Evolutionary conservation across 2,888 invertebrate species (phyloP), one percentile per base, ranked within the genome.

Genomic region (Gandaritis pyraliata): DNA sequence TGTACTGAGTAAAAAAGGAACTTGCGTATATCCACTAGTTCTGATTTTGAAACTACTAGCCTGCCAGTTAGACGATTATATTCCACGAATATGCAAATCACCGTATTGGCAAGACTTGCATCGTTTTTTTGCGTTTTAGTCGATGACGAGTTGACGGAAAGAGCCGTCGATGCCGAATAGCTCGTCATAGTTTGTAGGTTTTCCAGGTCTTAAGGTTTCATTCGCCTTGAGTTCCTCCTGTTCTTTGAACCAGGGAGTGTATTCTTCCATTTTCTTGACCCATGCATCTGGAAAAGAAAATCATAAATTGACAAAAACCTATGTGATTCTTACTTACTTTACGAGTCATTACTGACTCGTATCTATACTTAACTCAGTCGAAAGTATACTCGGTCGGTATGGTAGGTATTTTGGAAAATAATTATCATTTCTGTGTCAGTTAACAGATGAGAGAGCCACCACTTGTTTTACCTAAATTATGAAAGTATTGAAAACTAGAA

Each of bases 81-180:
- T 54, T 54, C 59, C 49, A 59, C 43, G 23, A 43, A 59, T 41
- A 41, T 41, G 48, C 48, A 12, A 49, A 12, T 46, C 18, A 47
- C 29, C 5, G 8, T 4, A 33, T 33, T 10, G 33, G 8, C 33
- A 33, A 33, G 45, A 53, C 43, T 52, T 47, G 48, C 54, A 41
- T 60, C 23, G 58, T 43, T 51, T 15, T 6, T 45, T 39, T 38
- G n/a, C 8, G 29, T 18, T 54, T 73, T 85, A 97, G 91, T 97
- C 97, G 76, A 97, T 97, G 74, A 95, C 94, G 61, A 97, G 90
- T 85, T 97, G 96, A 76, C 97, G 94, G 93, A 97, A 97, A 50
- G 97, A 96, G 43, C 97, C 97, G 75, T 97, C 97, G 76, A 97
- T 94, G n/a, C 97, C 97, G 76, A 97, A 97, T 3, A 97, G 93